phyloP scores from a whole-genome alignment of 1,140 invertebrate genomes.

The Sycophila sp. region DNA sequence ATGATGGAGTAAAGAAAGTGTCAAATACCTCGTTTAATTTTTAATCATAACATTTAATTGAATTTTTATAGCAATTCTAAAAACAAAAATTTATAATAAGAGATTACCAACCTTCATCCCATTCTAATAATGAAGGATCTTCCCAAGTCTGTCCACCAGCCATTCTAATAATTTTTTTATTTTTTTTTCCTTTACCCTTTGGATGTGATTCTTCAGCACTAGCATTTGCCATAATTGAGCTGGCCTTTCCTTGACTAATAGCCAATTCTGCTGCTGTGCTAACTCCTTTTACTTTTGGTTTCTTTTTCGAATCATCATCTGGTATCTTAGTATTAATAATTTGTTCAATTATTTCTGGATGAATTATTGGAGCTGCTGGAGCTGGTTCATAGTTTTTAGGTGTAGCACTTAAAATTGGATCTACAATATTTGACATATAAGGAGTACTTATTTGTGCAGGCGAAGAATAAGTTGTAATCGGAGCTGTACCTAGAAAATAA shows the following conservation, averaged over 20 bases:
- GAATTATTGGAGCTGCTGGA: slow-evolving; percentile 56
- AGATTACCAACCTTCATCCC: slow-evolving; percentile 78
- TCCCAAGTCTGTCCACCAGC: slow-evolving; percentile 96
- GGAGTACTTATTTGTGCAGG: slow-evolving; percentile 61
- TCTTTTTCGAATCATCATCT: slow-evolving; percentile 74
- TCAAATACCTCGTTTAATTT: neutral
- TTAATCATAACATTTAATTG: neutral
- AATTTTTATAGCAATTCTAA: neutral
- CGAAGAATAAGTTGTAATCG: slow-evolving; percentile 61
- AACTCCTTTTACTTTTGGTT: slow-evolving; percentile 74
- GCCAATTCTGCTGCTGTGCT: slow-evolving; percentile 63
- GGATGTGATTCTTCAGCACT: slow-evolving; percentile 73
- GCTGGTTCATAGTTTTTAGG: slow-evolving; percentile 58
- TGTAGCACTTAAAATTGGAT: slow-evolving; percentile 58
- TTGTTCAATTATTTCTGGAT: slow-evolving; percentile 62
- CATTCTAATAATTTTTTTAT: slow-evolving; percentile 82
- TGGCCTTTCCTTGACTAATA: slow-evolving; percentile 65
- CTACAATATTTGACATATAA: slow-evolving; percentile 56
- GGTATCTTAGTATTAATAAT: slow-evolving; percentile 73
- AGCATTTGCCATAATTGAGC: slow-evolving; percentile 68
- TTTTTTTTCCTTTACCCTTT: slow-evolving; percentile 75
- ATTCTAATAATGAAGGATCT: slow-evolving; percentile 89
- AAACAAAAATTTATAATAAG: neutral
- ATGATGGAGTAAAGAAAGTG: neutral
- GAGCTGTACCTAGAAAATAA: slow-evolving; percentile 52